These are phyloP conservation scores for Drosophila kanekoi DNA, from an alignment of 2,888 invertebrate genomes.

Conservation along the genomic window DNA sequence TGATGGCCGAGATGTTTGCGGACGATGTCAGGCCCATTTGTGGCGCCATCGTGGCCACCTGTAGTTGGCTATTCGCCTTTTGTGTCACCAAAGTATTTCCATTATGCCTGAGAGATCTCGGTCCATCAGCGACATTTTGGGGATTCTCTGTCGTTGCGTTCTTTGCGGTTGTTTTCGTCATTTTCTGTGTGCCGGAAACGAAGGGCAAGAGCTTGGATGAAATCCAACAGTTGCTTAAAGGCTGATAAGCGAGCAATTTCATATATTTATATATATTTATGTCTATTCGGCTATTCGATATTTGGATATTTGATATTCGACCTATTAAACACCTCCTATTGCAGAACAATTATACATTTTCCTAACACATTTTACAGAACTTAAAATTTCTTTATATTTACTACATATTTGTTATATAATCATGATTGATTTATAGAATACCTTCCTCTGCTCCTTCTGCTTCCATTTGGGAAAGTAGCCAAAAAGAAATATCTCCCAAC, in stretches of 20 bases:
- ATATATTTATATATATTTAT: no score
- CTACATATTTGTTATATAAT: no score
- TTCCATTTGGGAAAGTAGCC: no score
- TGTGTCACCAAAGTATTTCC: constrained; percentile 90
- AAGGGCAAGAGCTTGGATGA: constrained; percentile 75
- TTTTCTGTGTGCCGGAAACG: constrained; percentile 87
- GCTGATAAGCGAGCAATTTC: background rate
- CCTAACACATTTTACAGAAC: no score
- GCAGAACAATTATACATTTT: no score
- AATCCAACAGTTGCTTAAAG: constrained; percentile 58
- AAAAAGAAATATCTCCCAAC: no score
- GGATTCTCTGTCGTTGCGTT: constrained; percentile 88
- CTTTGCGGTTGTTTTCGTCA: constrained; percentile 88
- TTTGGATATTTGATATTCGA: no score
- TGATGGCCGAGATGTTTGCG: constrained; percentile 91
- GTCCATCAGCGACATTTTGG: constrained; percentile 89
- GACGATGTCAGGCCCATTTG: constrained; percentile 91
- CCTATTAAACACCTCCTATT: no score
- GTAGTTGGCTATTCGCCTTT: constrained; percentile 92
- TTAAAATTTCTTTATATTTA: no score
- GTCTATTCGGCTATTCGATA: no score
- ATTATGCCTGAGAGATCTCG: constrained; percentile 86
- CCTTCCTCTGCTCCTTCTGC: no score
- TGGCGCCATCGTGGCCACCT: constrained; percentile 90
- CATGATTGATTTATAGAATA: no score